Percentiles rank a stretch among this genome's conserved stretches.
Conservation (phyloP, 2,888 invertebrate genomes). For the Ypsolopha sequella region DNA sequence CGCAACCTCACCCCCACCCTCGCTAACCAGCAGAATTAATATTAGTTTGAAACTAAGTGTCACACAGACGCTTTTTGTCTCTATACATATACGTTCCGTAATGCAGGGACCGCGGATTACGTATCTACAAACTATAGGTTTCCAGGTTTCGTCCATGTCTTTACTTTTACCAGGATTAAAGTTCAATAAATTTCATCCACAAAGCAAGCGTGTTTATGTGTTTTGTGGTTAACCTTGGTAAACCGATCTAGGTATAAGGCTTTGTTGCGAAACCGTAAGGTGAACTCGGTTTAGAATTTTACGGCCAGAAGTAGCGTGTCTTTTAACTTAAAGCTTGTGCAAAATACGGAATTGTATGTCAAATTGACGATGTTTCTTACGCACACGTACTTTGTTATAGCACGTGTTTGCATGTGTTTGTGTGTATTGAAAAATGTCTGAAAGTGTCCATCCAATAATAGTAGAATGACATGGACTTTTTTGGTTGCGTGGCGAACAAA, state of each 20-base stretch:
- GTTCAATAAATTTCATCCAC: too few species aligned
- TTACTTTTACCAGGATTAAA: not conserved
- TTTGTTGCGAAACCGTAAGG: too few species aligned
- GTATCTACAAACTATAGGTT: not conserved
- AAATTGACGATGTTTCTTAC: too few species aligned
- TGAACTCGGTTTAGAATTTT: too few species aligned
- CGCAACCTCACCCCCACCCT: conserved; percentile 39
- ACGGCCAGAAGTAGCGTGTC: too few species aligned
- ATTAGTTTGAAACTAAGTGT: conserved; percentile 58
- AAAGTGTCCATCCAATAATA: conserved; percentile 4
- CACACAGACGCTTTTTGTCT: conserved; percentile 39
- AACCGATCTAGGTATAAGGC: too few species aligned
- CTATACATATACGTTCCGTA: conserved; percentile 11
- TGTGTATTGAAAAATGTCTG: not conserved
- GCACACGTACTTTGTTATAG: too few species aligned
- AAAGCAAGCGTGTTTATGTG: too few species aligned
- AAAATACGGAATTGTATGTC: too few species aligned
- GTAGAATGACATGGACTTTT: conserved; percentile 20
- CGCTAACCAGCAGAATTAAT: conserved; percentile 35
- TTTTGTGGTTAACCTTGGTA: too few species aligned
- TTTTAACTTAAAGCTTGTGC: too few species aligned
- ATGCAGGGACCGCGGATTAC: not conserved
- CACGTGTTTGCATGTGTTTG: not conserved
- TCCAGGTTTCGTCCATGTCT: not conserved
- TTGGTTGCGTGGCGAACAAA: conserved; percentile 16